Evolutionary conservation across 2,888 invertebrate species (phyloP).

Genomic region (Tipula confusa): DNA sequence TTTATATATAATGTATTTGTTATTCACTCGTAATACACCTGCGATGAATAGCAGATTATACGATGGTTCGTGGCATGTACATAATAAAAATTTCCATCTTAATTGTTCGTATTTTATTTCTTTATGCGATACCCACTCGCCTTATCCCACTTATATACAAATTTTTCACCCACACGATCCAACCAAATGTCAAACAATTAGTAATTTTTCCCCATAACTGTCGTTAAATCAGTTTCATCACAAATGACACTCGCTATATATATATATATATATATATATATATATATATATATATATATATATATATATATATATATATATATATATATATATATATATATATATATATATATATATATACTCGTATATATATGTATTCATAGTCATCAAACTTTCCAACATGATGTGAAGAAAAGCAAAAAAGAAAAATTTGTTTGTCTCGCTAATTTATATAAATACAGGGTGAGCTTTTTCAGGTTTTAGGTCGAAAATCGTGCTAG

Average conservation of each 20-base stretch:
- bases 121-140: not conserved
- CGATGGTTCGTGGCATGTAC: too few species aligned
- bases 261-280: not conserved
- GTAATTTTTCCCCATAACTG: conserved; percentile 5
- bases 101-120: not conserved
- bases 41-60: not conserved
- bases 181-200: not conserved
- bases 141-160: not conserved
- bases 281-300: not conserved
- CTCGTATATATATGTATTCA: not conserved
- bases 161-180: not conserved
- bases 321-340: not conserved
- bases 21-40: too few species aligned
- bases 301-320: not conserved
- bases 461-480: too few species aligned
- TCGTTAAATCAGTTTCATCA: conserved; percentile 20
- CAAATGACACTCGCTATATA: not conserved
- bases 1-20: not conserved
- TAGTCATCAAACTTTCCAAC: not conserved
- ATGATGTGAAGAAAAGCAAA: not conserved
- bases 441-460: too few species aligned
- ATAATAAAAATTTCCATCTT: not conserved
- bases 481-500: too few species aligned
- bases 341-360: not conserved
- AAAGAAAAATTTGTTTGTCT: not conserved